Evolutionary conservation across 2,797 vertebrate genomes (phyloP), one percentile per base, ranked within the genome.

Genomic region (Syndactyla subalaris): DNA sequence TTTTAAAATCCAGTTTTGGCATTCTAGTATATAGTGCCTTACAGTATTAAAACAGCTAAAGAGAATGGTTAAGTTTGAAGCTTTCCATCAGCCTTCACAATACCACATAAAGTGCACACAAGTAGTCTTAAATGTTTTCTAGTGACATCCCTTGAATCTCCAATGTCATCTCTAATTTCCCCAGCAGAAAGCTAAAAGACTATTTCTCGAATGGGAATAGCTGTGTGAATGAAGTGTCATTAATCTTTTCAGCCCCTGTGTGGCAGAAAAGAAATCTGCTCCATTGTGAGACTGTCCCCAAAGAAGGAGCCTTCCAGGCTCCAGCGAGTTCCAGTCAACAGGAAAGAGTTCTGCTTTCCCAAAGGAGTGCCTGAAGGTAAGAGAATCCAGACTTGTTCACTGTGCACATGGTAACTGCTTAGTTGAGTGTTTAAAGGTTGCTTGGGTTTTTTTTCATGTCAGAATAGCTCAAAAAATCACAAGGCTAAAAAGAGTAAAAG

Each of bases 221-320:
- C 29, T 38, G 26, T 76, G 49, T 90, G 65, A 95, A 18, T 72
- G 65, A 67, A 68, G 26, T 83, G 13, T 67, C 16, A 5, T 65
- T 88, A 39, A 85, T 80, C 67, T 91, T 97, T 97, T 72, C 95
- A 98, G 98, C 39, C 92, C 92, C 67, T 63, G 52, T 82, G 39
- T 76, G 73, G 74, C 17, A n/a, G 34, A 73, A n/a, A 30, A 85
- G 96, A 97, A 77, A 95, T 97, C 67, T 98, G 98, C 95, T 98
- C 83, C 88, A 98, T 98, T 39, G 72, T 98, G 81, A 96, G 93
- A 82, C 26, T 94, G 51, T 98, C 98, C 34, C 98, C 98, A 9
- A 34, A 22, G 45, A 86, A 3, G 34, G 97, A 78, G 78, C 18
- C 62, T 75, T 9, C 85, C 34, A 85, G 27, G 91, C 55, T 5